Evolutionary conservation across 2,888 invertebrate species (phyloP), one percentile per base, ranked within the genome.

Genomic region (Desoria tigrina): DNA sequence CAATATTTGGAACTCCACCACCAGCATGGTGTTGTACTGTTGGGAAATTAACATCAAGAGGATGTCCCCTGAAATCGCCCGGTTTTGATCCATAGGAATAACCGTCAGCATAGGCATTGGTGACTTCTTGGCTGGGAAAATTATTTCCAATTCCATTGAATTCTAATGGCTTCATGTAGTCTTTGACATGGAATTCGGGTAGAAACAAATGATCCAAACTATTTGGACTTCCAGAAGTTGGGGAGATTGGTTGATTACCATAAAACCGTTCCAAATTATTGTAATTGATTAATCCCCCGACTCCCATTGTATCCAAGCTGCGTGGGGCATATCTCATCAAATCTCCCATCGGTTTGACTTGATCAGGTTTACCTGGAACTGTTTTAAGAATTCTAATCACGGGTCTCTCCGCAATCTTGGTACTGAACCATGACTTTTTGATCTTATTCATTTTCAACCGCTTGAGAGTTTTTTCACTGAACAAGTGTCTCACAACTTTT

Each of bases 291-390:
- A 67, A 32, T 16, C 56, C 60, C 3, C 63, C 61, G 28, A 61
- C 39, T 9, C 57, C 57, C 39, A 57, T 54, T 1, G 65, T 65
- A 2, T 67, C 67, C 32, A 67, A 61, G 23, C 63, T 67, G 21
- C 63, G 59, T 18, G 63, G 59, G 21, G 67, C 67, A 61, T 67
- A 67, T 21, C 66, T 24, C 4, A 63, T 62, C 42, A 63, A 58
- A 26, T 59, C 66, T 42, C 59, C 63, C 3, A 55, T 49, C 2
- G 63, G 63, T 28, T 53, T 24, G 24, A 18, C 39, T 23, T 42
- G 16, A n/a, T 32, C 28, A 9, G 51, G 21, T 24, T 51, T 51
- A 2, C 32, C 55, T 11, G 7, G 28, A 14, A 57, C 42, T 23
- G 7, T 59, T 58, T 26, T 56, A 18, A 27, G 4, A 2, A 49